A percentile compares a stretch with the other conserved stretches of the same genome.
Evolutionary conservation across 2,797 vertebrate genomes (phyloP).

Genomic region (Halcyon chelicuti): DNA sequence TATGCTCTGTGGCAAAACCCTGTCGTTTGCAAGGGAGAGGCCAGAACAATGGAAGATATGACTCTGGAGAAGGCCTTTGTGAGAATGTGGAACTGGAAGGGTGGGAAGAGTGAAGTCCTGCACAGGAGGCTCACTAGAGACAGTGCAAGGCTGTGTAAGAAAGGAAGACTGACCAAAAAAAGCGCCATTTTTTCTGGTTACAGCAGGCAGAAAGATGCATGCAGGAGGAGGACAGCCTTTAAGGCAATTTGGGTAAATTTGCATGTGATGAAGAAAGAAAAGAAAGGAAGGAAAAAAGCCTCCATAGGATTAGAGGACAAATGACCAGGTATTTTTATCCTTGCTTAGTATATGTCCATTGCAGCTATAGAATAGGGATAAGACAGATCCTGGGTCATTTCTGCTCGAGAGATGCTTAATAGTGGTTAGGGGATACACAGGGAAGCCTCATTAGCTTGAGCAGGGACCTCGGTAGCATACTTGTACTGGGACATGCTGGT

Average conservation of each 20-base stretch:
- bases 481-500: background rate
- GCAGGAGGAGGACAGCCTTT: background rate
- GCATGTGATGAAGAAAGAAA: background rate
- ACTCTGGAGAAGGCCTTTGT: background rate
- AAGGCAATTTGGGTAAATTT: background rate
- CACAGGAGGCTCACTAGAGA: background rate
- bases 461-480: background rate
- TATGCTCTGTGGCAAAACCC: background rate
- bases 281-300: background rate
- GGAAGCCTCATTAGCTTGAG: background rate
- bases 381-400: background rate
- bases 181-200: background rate
- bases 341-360: background rate
- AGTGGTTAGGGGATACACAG: background rate
- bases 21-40: background rate
- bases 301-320: background rate
- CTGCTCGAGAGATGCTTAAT: background rate
- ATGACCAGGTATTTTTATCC: background rate
- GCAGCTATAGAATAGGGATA: fast-evolving
- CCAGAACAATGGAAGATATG: background rate
- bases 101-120: background rate
- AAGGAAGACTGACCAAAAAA: background rate
- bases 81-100: background rate
- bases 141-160: background rate
- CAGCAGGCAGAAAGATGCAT: background rate